Base-by-base conservation (phyloP, 23 tunicate genomes). In the Botrylloides violaceus region DNA sequence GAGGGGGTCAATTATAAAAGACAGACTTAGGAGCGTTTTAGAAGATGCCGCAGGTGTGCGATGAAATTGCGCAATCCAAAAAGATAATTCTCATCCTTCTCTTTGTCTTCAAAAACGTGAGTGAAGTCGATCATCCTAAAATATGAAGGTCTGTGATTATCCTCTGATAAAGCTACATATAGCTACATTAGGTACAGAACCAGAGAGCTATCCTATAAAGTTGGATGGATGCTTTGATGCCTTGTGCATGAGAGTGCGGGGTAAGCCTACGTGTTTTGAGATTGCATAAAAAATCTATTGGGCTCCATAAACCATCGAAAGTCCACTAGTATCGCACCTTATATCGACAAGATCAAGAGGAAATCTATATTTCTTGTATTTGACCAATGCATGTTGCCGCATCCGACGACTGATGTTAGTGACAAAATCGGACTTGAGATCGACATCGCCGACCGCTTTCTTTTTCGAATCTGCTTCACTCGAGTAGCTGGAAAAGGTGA, bases 71-170 rank as follows among this genome's bases (percentile, higher is more conserved):
- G 81, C 26, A 93, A 75, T 26, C 98, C 98, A 59, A 50, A 93
- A 43, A 93, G 76, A 76, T 93, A 93, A 61, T 93, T 85, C 22
- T 80, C 98, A 58, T 93, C 98, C 32, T 79, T 74, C n/a, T 62
- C 34, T 20, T 75, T 77, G 15, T 85, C 88, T 49, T 85, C 94
- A 34, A 70, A 93, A 4, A 93, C 94, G 87, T 93, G 98, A 21
- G 98, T 84, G 57, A 93, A 93, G 50, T 93, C 98, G 33, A 93
- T 93, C 94, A 93, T 85, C 36, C 98, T 90, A n/a, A n/a, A n/a
- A n/a, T n/a, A n/a, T n/a, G n/a, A n/a, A n/a, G n/a, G n/a, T n/a
- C n/a, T n/a, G n/a, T n/a, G n/a, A n/a, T n/a, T n/a, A n/a, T n/a
- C n/a, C n/a, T n/a, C n/a, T n/a, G n/a, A n/a, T n/a, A n/a, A n/a